phyloP scores from a whole-genome alignment of 2,113 vertebrate genomes.

The Oncorhynchus keta region DNA sequence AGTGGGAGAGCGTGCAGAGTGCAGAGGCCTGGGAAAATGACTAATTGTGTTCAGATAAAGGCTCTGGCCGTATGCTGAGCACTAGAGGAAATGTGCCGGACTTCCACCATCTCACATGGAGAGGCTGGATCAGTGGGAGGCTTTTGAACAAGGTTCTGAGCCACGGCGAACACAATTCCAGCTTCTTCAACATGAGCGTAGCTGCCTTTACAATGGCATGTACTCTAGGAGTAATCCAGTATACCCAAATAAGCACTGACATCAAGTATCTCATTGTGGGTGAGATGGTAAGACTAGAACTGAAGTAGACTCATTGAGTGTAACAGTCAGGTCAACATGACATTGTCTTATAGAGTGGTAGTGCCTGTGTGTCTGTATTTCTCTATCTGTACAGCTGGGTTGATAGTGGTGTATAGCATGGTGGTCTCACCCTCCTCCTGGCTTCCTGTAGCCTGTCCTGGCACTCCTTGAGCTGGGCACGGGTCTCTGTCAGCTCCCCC shows the following conservation, averaged over 20 bases:
- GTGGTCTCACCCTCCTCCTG: slow-evolving; percentile 38
- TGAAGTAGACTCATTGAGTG: not conserved
- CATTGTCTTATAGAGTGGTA: not conserved
- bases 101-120: not conserved
- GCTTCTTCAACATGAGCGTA: not conserved
- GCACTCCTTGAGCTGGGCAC: slow-evolving; percentile 21
- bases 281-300: not conserved
- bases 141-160: slow-evolving; percentile 9
- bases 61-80: not conserved
- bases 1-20: not conserved
- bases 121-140: not conserved
- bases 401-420: not conserved
- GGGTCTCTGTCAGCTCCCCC: slow-evolving; percentile 22
- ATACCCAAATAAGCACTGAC: too few species aligned
- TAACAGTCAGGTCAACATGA: not conserved
- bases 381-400: not conserved
- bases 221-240: too few species aligned
- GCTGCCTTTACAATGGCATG: not conserved
- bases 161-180: not conserved
- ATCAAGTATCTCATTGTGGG: not conserved
- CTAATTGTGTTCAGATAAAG: slow-evolving; percentile 26
- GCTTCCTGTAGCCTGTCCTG: slow-evolving; percentile 20
- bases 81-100: slow-evolving; percentile 4
- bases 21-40: slow-evolving; percentile 20
- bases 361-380: not conserved